Evolutionary conservation across 2,113 vertebrate species (phyloP).

Genomic region (Chamaetylas fuelleborni): DNA sequence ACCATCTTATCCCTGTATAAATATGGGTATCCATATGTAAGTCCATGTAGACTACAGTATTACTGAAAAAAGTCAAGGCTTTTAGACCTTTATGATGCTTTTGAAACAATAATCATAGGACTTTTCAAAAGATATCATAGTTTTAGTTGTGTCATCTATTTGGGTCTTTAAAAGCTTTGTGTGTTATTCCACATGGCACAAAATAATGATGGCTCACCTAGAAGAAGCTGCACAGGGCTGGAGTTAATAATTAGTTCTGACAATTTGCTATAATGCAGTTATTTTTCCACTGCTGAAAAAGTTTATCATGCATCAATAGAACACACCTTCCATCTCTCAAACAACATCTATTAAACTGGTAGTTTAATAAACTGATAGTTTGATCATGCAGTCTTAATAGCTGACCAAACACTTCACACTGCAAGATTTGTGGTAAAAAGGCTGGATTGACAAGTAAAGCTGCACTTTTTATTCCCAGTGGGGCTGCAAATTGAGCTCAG

Average conservation of each 20-base stretch:
- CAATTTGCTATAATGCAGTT: neutral
- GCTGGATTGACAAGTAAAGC: neutral
- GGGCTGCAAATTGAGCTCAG: neutral
- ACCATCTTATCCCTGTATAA: neutral
- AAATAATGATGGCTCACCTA: neutral
- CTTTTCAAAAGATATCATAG: neutral
- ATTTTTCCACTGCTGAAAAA: neutral
- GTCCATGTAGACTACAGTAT: neutral
- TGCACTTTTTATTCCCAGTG: neutral
- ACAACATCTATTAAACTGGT: neutral
- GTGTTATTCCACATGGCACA: neutral
- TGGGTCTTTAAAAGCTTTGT: neutral
- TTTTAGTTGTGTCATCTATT: neutral
- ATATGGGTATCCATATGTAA: neutral
- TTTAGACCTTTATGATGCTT: neutral
- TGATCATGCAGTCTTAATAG: neutral
- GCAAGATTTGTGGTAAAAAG: neutral
- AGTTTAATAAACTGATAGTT: neutral
- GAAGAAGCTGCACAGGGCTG: accelerated
- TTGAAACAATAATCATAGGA: neutral
- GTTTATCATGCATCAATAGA: neutral
- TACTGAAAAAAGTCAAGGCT: neutral
- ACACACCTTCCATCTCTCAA: neutral
- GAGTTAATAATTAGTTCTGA: neutral
- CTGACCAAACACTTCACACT: neutral